These are phyloP conservation scores for Eurytoma californica DNA, from an alignment of 2,888 invertebrate genomes.

Conservation along the genomic window DNA sequence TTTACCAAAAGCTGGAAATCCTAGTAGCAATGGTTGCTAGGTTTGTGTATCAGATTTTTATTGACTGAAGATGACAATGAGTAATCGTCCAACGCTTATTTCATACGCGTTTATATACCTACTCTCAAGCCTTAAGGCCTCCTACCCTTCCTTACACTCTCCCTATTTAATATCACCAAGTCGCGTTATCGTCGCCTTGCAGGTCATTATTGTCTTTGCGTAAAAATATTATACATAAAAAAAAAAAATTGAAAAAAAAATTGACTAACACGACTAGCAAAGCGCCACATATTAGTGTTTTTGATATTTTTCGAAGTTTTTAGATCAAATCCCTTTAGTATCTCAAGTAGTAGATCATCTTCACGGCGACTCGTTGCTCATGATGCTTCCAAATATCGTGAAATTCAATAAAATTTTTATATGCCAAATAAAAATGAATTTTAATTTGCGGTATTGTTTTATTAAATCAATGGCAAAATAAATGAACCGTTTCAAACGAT, in stretches of 20 bases:
- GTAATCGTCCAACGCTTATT: slow-evolving; percentile 53
- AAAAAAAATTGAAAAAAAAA: slow-evolving; percentile 36
- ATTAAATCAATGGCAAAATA: slow-evolving; percentile 36
- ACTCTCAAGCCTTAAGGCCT: slow-evolving; percentile 30
- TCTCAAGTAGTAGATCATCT: slow-evolving; percentile 47
- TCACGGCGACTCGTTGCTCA: slow-evolving; percentile 48
- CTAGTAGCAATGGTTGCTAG: slow-evolving; percentile 73
- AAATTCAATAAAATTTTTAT: slow-evolving; percentile 21
- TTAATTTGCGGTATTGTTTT: slow-evolving; percentile 41
- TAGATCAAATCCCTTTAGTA: slow-evolving; percentile 47
- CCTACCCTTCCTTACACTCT: slow-evolving; percentile 32
- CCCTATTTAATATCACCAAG: slow-evolving; percentile 47
- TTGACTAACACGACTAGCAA: slow-evolving; percentile 52
- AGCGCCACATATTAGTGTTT: slow-evolving; percentile 51
- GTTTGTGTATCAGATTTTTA: slow-evolving; percentile 39
- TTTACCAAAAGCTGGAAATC: slow-evolving; percentile 82
- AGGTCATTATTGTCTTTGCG: slow-evolving; percentile 48
- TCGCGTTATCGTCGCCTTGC: slow-evolving; percentile 51
- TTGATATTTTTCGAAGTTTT: slow-evolving; percentile 49
- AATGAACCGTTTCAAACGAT: slow-evolving; percentile 38
- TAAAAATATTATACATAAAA: slow-evolving; percentile 44
- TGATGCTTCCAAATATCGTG: slow-evolving; percentile 48
- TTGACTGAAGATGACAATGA: slow-evolving; percentile 56
- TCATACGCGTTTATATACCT: slow-evolving; percentile 52
- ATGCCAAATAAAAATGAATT: slow-evolving; percentile 21